phyloP scores from a whole-genome alignment of 2,797 vertebrate genomes.

The Sebastes goodei region DNA sequence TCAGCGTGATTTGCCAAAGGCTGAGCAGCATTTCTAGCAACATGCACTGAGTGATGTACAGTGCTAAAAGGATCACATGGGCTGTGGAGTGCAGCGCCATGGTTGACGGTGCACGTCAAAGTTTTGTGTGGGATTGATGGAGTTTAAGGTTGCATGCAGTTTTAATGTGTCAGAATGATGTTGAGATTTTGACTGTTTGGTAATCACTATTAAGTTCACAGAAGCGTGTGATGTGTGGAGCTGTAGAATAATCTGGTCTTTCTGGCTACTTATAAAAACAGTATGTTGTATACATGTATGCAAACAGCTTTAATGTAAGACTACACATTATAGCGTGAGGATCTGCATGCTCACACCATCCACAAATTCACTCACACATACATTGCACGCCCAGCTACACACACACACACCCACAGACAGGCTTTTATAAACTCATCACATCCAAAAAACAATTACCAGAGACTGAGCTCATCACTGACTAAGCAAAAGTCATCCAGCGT shows the following conservation, averaged over 20 bases:
- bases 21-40: slow-evolving; percentile 69
- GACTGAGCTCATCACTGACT: slow-evolving; percentile 82
- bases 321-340: not conserved
- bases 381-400: slow-evolving; percentile 16
- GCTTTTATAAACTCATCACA: slow-evolving; percentile 82
- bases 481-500: slow-evolving; percentile 82
- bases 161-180: slow-evolving; percentile 57
- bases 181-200: slow-evolving; percentile 54
- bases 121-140: slow-evolving; percentile 56
- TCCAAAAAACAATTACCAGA: slow-evolving; percentile 82
- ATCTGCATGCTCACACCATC: slow-evolving; percentile 6
- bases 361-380: slow-evolving; percentile 5
- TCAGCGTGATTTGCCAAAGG: slow-evolving; percentile 79
- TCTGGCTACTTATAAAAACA: slow-evolving; percentile 42
- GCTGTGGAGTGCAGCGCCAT: slow-evolving; percentile 39
- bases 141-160: slow-evolving; percentile 56
- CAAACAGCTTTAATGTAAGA: slow-evolving; percentile 11
- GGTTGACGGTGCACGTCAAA: slow-evolving; percentile 61
- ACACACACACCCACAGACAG: slow-evolving; percentile 19
- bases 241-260: slow-evolving; percentile 48
- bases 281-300: slow-evolving; percentile 12
- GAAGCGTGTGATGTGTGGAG: slow-evolving; percentile 44
- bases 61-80: slow-evolving; percentile 71
- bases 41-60: slow-evolving; percentile 61
- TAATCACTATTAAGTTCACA: slow-evolving; percentile 56